These are phyloP conservation scores for Echinometra lucunter DNA, from an alignment of 53 echinoderm and acorn worm genomes.

Conservation along the genomic window DNA sequence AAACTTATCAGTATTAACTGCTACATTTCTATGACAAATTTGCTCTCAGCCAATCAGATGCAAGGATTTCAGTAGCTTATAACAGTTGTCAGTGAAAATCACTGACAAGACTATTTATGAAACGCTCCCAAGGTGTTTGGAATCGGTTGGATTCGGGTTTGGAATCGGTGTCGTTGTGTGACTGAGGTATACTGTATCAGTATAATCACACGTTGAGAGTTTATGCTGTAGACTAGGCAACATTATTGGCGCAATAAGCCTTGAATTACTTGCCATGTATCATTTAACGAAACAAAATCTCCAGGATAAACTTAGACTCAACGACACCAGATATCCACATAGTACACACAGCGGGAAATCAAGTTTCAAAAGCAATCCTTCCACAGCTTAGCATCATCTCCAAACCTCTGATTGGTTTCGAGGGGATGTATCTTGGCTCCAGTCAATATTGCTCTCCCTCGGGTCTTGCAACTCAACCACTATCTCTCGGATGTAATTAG, in stretches of 20 bases:
- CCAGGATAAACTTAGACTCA: conserved; percentile 22
- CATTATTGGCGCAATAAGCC: conserved; percentile 33
- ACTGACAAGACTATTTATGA: no score
- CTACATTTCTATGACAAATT: no score
- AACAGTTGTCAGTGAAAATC: no score
- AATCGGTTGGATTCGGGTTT: no score
- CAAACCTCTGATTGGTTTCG: neutral
- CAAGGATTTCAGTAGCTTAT: no score
- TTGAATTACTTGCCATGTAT: conserved; percentile 45
- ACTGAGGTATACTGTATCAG: no score
- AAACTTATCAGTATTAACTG: no score
- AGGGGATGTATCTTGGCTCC: conserved; percentile 1
- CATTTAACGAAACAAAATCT: conserved; percentile 48
- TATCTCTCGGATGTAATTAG: conserved; percentile 26
- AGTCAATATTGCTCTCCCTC: conserved; percentile 36
- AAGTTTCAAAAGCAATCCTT: conserved; percentile 38
- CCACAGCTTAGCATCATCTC: neutral
- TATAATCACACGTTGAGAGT: no score
- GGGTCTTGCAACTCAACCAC: neutral
- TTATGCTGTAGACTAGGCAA: neutral
- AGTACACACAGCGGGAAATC: conserved; percentile 43
- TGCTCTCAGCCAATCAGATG: no score
- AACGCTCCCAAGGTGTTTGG: no score
- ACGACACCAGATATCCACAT: conserved; percentile 31
- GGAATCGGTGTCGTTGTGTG: no score